phyloP scores from a whole-genome alignment of 1,140 invertebrate species.

The Ceratosolen fusciceps region DNA sequence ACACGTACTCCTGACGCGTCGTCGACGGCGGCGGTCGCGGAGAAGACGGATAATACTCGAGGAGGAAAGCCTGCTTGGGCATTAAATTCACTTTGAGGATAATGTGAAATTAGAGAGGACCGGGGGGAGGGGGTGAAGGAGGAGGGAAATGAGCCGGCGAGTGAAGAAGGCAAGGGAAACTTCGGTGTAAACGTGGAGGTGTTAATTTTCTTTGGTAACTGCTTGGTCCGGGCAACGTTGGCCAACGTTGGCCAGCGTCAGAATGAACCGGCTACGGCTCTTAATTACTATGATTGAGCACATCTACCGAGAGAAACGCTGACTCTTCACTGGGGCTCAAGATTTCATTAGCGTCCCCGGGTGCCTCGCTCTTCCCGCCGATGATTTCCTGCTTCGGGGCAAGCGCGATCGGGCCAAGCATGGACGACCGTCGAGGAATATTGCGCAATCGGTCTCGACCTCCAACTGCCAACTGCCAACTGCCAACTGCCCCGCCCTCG shows the following conservation, averaged over 20 bases:
- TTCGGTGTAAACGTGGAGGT: not conserved
- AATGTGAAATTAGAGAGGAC: not conserved
- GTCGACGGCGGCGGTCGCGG: too few species aligned
- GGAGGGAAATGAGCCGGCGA: not conserved
- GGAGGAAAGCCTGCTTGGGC: not conserved
- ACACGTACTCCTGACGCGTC: not conserved
- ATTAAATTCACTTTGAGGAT: not conserved
- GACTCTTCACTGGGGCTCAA: too few species aligned
- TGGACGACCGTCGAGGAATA: too few species aligned
- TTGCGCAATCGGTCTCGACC: too few species aligned
- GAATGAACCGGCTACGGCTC: not conserved
- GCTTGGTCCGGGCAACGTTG: not conserved
- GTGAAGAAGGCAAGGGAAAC: not conserved
- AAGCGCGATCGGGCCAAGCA: too few species aligned
- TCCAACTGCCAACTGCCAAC: too few species aligned
- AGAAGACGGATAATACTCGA: too few species aligned
- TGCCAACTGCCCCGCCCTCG: too few species aligned
- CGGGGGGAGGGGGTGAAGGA: not conserved
- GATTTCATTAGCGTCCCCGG: too few species aligned
- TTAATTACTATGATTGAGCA: not conserved
- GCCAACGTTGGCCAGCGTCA: too few species aligned
- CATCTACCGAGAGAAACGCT: not conserved
- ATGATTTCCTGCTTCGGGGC: too few species aligned
- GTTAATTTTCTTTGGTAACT: not conserved
- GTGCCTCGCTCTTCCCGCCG: too few species aligned